Evolutionary conservation across 1,140 invertebrate genomes (phyloP).

Genomic region (Bathynomus jamesi): DNA sequence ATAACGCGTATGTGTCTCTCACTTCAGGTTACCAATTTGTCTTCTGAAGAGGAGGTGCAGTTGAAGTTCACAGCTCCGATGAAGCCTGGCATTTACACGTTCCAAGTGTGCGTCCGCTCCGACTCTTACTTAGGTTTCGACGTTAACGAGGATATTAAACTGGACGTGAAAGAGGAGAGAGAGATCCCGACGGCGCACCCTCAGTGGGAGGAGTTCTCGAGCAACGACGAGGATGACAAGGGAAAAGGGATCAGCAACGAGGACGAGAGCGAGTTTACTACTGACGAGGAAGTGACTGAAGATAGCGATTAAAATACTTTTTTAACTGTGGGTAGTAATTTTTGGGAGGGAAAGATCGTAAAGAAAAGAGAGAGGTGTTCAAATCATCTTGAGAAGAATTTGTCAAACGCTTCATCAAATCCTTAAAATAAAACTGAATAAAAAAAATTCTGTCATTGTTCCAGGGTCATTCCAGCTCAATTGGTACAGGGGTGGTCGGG

Average conservation of each 20-base stretch:
- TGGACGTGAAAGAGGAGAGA: conserved; percentile 92
- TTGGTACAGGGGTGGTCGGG: no score
- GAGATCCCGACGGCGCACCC: conserved; percentile 82
- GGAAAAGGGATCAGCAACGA: conserved; percentile 45
- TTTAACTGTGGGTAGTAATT: no score
- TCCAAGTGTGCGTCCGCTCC: conserved; percentile 84
- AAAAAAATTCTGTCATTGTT: no score
- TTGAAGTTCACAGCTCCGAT: conserved; percentile 90
- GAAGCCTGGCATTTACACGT: conserved; percentile 85
- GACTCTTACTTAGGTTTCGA: conserved; percentile 94
- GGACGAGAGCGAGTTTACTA: conserved; percentile 39
- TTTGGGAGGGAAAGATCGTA: no score
- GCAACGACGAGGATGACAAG: conserved; percentile 58
- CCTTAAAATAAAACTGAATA: no score
- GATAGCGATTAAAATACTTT: conserved; percentile 34
- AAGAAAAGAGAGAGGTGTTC: no score
- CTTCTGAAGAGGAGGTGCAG: conserved; percentile 74
- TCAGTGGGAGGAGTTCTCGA: conserved; percentile 85
- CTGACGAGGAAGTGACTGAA: conserved; percentile 38
- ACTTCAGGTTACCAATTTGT: conserved; percentile 56
- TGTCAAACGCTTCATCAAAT: no score
- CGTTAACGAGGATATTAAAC: conserved; percentile 82
- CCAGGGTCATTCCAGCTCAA: no score
- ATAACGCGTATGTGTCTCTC: no score
- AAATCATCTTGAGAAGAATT: no score